Conservation (phyloP, 2,888 invertebrate species). For the Epirrhoe tristata region DNA sequence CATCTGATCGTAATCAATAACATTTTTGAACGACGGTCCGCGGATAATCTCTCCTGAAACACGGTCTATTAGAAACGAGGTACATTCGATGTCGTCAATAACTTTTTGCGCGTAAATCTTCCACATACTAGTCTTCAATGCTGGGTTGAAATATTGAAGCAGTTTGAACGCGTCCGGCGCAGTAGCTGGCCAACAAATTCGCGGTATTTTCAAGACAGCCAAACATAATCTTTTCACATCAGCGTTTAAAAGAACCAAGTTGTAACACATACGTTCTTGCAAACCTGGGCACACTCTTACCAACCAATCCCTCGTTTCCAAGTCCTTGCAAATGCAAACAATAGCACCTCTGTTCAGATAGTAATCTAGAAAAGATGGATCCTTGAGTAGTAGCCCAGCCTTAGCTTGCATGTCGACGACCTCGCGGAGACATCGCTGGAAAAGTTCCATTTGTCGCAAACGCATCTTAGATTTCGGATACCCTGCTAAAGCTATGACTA, state of each 20-base stretch:
- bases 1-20: constrained; percentile 74
- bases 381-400: constrained; percentile 64
- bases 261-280: constrained; percentile 72
- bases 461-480: constrained; percentile 76
- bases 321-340: constrained; percentile 74
- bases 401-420: constrained; percentile 76
- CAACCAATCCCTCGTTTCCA: constrained; percentile 73
- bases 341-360: constrained; percentile 75
- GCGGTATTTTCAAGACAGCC: constrained; percentile 71
- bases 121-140: constrained; percentile 68
- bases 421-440: constrained; percentile 65
- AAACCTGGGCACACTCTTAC: constrained; percentile 70
- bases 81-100: constrained; percentile 60
- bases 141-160: constrained; percentile 77
- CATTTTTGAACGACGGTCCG: constrained; percentile 72
- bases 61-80: constrained; percentile 71
- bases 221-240: constrained; percentile 72
- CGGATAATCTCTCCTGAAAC: constrained; percentile 75
- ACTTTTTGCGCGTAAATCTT: constrained; percentile 70
- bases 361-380: constrained; percentile 71
- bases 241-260: constrained; percentile 67
- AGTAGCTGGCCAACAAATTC: constrained; percentile 67
- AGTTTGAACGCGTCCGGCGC: constrained; percentile 73
- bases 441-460: constrained; percentile 68
- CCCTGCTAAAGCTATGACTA: constrained; percentile 70